Percentiles rank a stretch among this genome's conserved stretches.
Evolutionary conservation across 2,113 vertebrate species (phyloP).

Genomic region (Boleophthalmus pectinirostris): DNA sequence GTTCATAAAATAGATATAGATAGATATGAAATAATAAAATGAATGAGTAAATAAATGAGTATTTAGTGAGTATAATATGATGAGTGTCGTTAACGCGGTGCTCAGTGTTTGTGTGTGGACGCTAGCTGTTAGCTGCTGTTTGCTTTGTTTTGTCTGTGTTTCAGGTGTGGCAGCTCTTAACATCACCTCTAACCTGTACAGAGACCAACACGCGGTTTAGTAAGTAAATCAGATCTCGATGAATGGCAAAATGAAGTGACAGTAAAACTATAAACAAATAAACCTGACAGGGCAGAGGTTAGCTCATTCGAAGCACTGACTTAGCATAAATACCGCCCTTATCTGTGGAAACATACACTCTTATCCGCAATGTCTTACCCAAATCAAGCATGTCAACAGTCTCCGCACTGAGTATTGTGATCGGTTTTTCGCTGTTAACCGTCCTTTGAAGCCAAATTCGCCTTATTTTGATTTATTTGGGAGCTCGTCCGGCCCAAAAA

Average conservation of each 20-base stretch:
- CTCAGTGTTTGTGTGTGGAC: constrained; percentile 21
- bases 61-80: neutral
- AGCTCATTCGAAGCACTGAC: constrained; percentile 49
- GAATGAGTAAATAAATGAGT: neutral
- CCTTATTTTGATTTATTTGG: constrained; percentile 45
- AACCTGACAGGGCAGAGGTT: constrained; percentile 52
- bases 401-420: constrained; percentile 11
- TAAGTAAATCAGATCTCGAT: too few relatives aligned
- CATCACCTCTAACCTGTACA: neutral
- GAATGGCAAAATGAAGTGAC: neutral
- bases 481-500: constrained; percentile 37
- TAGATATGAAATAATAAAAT: neutral
- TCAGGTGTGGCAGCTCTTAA: neutral
- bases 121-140: constrained; percentile 28
- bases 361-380: constrained; percentile 48
- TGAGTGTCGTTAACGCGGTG: neutral
- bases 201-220: neutral
- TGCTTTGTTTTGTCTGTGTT: neutral
- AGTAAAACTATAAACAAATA: neutral
- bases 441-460: constrained; percentile 10
- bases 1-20: too few relatives aligned
- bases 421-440: constrained; percentile 3
- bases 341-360: neutral
- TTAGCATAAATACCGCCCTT: constrained; percentile 62
- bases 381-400: constrained; percentile 62